phyloP scores from a whole-genome alignment of 2,113 vertebrate genomes.

The Gavia stellata region DNA sequence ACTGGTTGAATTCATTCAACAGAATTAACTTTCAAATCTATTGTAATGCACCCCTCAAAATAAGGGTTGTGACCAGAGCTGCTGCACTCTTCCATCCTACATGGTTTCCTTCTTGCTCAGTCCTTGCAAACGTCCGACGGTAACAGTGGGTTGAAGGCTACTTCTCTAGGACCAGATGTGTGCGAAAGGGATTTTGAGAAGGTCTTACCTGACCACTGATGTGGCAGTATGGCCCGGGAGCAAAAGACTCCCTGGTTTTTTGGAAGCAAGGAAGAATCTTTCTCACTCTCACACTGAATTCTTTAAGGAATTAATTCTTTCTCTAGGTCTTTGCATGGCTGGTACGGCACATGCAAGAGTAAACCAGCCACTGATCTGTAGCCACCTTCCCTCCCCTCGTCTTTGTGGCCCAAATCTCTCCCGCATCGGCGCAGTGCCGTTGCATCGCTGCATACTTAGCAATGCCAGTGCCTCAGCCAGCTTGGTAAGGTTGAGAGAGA shows the following conservation, averaged over 20 bases:
- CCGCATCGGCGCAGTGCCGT: rapidly evolving
- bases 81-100: not conserved
- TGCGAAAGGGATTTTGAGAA: not conserved
- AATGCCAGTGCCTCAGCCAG: not conserved
- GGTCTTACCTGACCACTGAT: not conserved
- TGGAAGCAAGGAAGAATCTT: not conserved
- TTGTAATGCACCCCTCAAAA: not conserved
- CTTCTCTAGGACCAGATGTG: not conserved
- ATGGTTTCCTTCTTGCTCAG: not conserved
- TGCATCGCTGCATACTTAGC: not conserved
- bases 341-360: not conserved
- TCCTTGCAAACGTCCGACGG: not conserved
- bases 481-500: not conserved
- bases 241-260: not conserved
- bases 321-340: not conserved
- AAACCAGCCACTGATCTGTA: not conserved
- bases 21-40: not conserved
- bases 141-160: no score
- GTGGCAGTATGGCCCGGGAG: not conserved
- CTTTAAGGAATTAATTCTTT: not conserved
- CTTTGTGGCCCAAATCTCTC: not conserved
- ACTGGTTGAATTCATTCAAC: not conserved
- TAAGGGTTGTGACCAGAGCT: not conserved
- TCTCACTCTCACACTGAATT: not conserved
- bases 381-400: not conserved